phyloP scores from a whole-genome alignment of 2,797 vertebrate genomes.

The Gymnoscopelus braueri region DNA sequence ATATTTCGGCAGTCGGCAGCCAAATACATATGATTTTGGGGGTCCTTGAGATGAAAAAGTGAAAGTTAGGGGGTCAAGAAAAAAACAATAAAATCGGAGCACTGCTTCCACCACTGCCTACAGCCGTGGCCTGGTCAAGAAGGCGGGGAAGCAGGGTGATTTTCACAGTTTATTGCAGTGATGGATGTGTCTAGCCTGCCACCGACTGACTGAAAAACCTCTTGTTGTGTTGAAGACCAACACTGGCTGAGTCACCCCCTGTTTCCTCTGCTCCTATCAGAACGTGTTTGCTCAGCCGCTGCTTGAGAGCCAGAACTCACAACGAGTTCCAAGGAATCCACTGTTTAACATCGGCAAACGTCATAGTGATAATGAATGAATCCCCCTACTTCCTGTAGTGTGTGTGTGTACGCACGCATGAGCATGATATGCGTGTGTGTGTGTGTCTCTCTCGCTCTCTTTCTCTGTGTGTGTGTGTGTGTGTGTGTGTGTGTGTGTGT shows the following conservation, averaged over 20 bases:
- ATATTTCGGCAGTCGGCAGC: too few relatives aligned
- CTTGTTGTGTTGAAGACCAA: slow-evolving; percentile 27
- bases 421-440: background rate
- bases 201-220: background rate
- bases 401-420: background rate
- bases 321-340: slow-evolving; percentile 38
- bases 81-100: too few relatives aligned
- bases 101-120: too few relatives aligned
- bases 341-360: slow-evolving; percentile 4
- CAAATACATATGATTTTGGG: too few relatives aligned
- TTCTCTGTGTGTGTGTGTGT: background rate
- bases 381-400: background rate
- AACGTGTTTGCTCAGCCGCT: slow-evolving; percentile 61
- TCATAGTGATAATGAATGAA: slow-evolving; percentile 13
- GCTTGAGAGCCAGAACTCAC: slow-evolving; percentile 15
- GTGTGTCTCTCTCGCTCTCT: too few relatives aligned
- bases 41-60: too few relatives aligned
- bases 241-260: slow-evolving; percentile 56
- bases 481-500: background rate
- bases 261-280: slow-evolving; percentile 37
- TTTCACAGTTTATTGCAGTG: background rate
- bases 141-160: background rate
- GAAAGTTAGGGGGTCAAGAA: too few relatives aligned
- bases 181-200: background rate
- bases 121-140: too few relatives aligned